phyloP scores from a whole-genome alignment of 2,797 vertebrate species.

The Acridotheres tristis region DNA sequence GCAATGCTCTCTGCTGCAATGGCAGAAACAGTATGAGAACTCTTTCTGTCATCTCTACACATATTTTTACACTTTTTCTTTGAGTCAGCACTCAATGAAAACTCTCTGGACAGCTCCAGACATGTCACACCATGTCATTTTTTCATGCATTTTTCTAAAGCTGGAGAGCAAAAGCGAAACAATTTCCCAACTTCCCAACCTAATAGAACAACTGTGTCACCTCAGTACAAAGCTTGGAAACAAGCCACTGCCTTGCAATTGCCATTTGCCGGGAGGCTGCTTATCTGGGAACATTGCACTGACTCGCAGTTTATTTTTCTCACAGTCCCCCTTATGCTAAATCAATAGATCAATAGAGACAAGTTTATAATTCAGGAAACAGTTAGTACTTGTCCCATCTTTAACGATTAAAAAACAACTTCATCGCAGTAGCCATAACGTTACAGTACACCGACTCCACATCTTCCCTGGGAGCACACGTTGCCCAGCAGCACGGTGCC shows the following conservation, averaged over 20 bases:
- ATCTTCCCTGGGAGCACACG: neutral
- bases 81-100: neutral
- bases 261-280: neutral
- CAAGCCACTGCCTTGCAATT: neutral
- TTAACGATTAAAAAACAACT: neutral
- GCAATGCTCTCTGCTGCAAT: neutral
- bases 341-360: neutral
- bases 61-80: neutral
- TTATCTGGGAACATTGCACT: conserved; percentile 6
- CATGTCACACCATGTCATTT: neutral
- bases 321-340: neutral
- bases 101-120: conserved; percentile 37
- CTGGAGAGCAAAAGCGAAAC: too few species aligned
- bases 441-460: neutral
- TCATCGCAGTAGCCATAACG: neutral
- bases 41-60: neutral
- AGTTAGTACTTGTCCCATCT: neutral
- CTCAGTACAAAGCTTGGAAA: neutral
- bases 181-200: neutral
- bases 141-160: neutral
- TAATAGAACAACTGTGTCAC: neutral
- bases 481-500: neutral
- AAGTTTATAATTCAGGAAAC: neutral
- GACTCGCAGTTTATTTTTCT: conserved; percentile 42
- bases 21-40: neutral